A percentile compares a stretch with the other conserved stretches of the same genome.
These are phyloP conservation scores for Tenthredo notha DNA, from an alignment of 2,888 invertebrate genomes.

Conservation along the genomic window DNA sequence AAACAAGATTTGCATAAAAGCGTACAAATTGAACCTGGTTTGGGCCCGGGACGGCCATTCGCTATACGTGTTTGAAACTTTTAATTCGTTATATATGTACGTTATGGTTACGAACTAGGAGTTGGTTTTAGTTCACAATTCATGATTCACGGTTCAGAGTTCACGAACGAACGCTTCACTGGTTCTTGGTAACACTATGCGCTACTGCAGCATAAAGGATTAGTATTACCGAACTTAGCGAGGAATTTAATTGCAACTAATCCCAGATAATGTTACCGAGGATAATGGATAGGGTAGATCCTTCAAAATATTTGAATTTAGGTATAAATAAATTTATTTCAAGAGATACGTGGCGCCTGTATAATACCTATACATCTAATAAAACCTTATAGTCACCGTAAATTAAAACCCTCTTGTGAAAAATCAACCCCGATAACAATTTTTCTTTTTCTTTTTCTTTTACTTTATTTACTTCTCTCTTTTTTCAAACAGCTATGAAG, in stretches of 20 bases:
- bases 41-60: background rate
- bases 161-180: background rate
- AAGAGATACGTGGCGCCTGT: background rate
- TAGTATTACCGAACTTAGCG: background rate
- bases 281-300: background rate
- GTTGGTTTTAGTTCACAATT: constrained; percentile 35
- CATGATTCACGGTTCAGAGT: constrained; percentile 27
- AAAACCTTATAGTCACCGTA: background rate
- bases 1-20: constrained; percentile 48
- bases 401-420: background rate
- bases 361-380: background rate
- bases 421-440: background rate
- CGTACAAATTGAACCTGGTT: constrained; percentile 33
- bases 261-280: background rate
- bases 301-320: background rate
- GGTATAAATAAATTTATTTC: background rate
- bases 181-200: background rate
- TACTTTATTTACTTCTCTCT: background rate
- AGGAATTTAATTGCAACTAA: constrained; percentile 12
- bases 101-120: background rate
- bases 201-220: background rate
- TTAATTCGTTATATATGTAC: constrained; percentile 39
- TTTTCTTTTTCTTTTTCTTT: background rate
- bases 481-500: background rate
- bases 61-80: constrained; percentile 22